Evolutionary conservation across 1,140 invertebrate species (phyloP), one percentile per base, ranked within the genome.

Genomic region (Tenebrio molitor): DNA sequence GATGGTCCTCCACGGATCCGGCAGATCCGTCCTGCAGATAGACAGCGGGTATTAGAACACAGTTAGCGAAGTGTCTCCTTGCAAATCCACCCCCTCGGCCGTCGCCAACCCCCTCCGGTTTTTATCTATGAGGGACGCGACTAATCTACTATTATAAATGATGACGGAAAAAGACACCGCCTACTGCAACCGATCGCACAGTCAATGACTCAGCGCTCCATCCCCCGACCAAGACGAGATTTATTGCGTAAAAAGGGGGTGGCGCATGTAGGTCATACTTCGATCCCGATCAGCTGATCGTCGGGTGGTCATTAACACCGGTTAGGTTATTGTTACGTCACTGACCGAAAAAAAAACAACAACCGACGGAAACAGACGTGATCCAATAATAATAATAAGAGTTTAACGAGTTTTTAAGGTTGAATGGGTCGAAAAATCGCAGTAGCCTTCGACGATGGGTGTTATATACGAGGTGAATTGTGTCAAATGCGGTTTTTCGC

Each of bases 101-200:
- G 6, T 17, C 16, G 16, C 44, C 44, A 8, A 7, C 17, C 19
- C 50, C 1, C 50, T 12, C 19, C 36, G 17, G 15, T 23, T 66
- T 39, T 66, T 41, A 39, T 65, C 36, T 36, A 39, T 21, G n/a
- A 7, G 6, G 12, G n/a, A 14, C 16, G 5, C 15, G n/a, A 25
- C 36, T 66, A 66, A 66, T 66, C 63, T 66, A 66, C 63, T 16
- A 41, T 66, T 66, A 66, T 66, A 66, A 66, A 66, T 66, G 63
- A 66, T 66, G 36, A 36, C 33, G 36, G 62, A 64, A 64, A 39
- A 64, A 64, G 33, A 41, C 62, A 39, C 14, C 62, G 33, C 62
- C 62, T 39, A 64, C 62, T 41, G 15, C 29, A 16, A 64, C 15
- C 19, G 15, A 36, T 42, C 36, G 19, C 21, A 58, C 50, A 58